Conservation (phyloP, 2,797 vertebrate genomes). For the Phoxinus dragarum region DNA sequence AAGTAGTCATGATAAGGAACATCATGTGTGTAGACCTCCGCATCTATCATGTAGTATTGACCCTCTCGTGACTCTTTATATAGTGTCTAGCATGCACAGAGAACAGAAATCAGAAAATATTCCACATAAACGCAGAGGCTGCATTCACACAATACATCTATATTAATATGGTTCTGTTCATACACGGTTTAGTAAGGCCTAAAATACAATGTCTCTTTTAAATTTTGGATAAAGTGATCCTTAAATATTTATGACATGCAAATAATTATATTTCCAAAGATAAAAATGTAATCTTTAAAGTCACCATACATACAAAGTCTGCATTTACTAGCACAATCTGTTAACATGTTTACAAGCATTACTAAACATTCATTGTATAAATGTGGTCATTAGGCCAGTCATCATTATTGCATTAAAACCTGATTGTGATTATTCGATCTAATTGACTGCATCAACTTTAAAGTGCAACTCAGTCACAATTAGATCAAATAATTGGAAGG, state of each 20-base stretch:
- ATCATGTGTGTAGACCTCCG: constrained; percentile 91
- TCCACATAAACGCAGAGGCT: background rate
- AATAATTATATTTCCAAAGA: constrained; percentile 15
- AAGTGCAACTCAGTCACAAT: background rate
- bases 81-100: constrained; percentile 76
- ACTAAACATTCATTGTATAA: background rate
- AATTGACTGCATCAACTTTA: background rate
- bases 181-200: background rate
- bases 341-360: background rate
- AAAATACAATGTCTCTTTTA: background rate
- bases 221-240: background rate
- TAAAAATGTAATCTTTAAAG: background rate
- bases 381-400: background rate
- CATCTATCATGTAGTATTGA: constrained; percentile 86
- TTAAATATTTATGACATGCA: background rate
- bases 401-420: background rate
- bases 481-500: background rate
- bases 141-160: background rate
- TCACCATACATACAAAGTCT: background rate
- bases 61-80: constrained; percentile 89
- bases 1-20: constrained; percentile 98
- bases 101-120: constrained; percentile 13
- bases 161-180: background rate
- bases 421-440: background rate
- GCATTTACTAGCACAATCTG: background rate